Evolutionary conservation across 2,888 invertebrate genomes (phyloP), one percentile per base, ranked within the genome.

Genomic region (Lymantria monacha): DNA sequence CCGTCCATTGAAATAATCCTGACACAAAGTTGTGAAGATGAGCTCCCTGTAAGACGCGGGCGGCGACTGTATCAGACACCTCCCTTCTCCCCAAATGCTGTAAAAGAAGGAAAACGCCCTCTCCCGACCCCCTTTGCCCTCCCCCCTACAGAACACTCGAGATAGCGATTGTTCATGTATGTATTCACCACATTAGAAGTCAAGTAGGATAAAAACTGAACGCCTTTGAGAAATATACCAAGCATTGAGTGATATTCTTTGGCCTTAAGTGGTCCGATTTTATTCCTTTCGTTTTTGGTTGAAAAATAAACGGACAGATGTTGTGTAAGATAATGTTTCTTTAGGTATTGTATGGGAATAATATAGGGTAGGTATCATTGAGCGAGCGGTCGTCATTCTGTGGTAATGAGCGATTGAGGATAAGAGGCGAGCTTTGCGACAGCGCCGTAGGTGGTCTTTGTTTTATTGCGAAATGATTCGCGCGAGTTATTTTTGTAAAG

Each of bases 181-280:
- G 93, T 92, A 93, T 93, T 93, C 93, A 93, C 92, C 93, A 93
- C 93, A 93, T 93, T 93, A 93, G 84, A 89, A 92, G 92, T 91
- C 93, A 92, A 92, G 92, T 92, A 92, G 91, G 91, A 91, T 91
- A 89, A 91, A 90, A 90, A 90, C 90, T 82, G 84, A 82, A 83
- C 84, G 83, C 79, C 87, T 84, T 86, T 81, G 83, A 81, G 82
- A 86, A 83, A 87, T 87, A 87, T 82, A 82, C 77, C 71, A 69
- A 70, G 76, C 81, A 77, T 76, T 79, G 85, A 87, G 79, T 81
- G 83, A 86, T 86, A 86, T 83, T 85, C 80, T 70, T 69, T 71
- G 64, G 59, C 70, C 66, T 67, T 74, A 69, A 68, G 72, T 64
- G 69, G 53, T 47, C 53, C 57, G 62, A 55, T 66, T 69, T 66